phyloP scores from a whole-genome alignment of 2,797 vertebrate genomes.

The Gephyroberyx darwinii region DNA sequence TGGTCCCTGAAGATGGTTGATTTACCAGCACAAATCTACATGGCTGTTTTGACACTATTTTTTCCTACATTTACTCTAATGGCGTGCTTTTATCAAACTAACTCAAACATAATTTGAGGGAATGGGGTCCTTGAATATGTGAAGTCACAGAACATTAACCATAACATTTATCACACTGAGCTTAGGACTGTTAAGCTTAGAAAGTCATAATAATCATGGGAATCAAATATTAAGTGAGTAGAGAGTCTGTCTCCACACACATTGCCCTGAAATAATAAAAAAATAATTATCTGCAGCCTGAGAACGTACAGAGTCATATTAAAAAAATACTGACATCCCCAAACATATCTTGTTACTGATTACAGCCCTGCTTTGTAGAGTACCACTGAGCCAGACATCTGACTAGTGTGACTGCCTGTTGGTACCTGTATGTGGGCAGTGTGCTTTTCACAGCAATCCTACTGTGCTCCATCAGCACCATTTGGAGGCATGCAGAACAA shows the following conservation, averaged over 20 bases:
- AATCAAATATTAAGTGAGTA: background rate
- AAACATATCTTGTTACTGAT: constrained; percentile 47
- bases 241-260: constrained; percentile 17
- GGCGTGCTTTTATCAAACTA: background rate
- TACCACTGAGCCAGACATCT: constrained; percentile 41
- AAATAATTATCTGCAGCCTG: constrained; percentile 28
- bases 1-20: background rate
- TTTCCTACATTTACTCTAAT: too few relatives aligned
- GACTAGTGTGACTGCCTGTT: constrained; percentile 44
- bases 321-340: constrained; percentile 46
- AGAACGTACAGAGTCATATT: constrained; percentile 17
- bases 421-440: constrained; percentile 42
- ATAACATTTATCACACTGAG: background rate
- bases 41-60: too few relatives aligned
- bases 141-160: background rate
- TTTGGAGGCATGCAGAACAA: constrained; percentile 53
- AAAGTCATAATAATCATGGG: background rate
- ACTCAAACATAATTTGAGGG: background rate
- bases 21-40: constrained; percentile 6
- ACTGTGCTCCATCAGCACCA: constrained; percentile 34
- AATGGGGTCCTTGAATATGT: background rate
- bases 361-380: constrained; percentile 28
- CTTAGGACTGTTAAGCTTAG: too few relatives aligned
- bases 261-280: constrained; percentile 16
- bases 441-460: constrained; percentile 53